Evolutionary conservation across 1,140 invertebrate species (phyloP).

Genomic region (Brachionus asplanchnoidis): DNA sequence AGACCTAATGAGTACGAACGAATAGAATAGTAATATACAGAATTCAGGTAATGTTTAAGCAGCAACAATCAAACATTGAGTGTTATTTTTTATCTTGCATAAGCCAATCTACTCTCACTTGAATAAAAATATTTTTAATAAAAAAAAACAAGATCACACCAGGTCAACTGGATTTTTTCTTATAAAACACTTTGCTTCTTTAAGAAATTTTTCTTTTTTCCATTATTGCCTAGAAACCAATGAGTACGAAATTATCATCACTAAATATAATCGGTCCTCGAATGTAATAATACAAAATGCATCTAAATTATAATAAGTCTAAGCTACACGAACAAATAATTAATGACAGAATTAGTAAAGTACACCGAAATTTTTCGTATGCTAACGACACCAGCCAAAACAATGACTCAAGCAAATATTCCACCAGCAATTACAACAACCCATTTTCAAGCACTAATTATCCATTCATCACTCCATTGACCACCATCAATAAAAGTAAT

Average conservation of each 20-base stretch:
- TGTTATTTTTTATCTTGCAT: not conserved
- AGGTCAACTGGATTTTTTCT: not conserved
- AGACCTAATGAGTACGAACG: not conserved
- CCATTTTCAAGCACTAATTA: not conserved
- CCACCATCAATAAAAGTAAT: not conserved
- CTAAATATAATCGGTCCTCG: not conserved
- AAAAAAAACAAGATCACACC: not conserved
- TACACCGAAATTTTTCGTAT: not conserved
- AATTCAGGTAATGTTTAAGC: not conserved
- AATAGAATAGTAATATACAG: not conserved
- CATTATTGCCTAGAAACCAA: not conserved
- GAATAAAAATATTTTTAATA: not conserved
- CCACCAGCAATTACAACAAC: not conserved
- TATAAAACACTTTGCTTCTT: not conserved
- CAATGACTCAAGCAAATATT: not conserved
- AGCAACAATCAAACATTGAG: not conserved
- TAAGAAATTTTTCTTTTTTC: not conserved
- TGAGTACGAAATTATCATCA: not conserved
- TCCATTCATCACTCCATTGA: not conserved
- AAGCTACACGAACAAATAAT: conserved; percentile 2
- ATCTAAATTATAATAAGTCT: conserved; percentile 21
- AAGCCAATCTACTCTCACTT: not conserved
- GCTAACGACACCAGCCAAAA: not conserved
- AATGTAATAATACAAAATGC: not conserved
- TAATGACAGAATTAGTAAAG: conserved; percentile 14